phyloP scores from a whole-genome alignment of 2,113 vertebrate genomes.

The human (Homo sapiens) region GRCh38 chr14:39492501-39493000 shows the following conservation, averaged over 20 bases:
- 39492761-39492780: background rate
- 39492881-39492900: no score
- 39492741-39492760: background rate
- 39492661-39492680: background rate
- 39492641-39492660: background rate
- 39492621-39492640: background rate
- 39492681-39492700: background rate
- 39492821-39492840: background rate
- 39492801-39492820: background rate
- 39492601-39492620: background rate
- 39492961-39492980: background rate
- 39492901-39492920: background rate
- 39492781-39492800: background rate
- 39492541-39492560: background rate
- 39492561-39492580: background rate
- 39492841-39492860: background rate
- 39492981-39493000: background rate
- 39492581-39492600: background rate
- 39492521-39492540: background rate
- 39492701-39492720: background rate
- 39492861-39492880: no score
- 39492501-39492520: background rate
- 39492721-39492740: slow-evolving; percentile 37
- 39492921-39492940: background rate
- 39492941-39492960: slow-evolving; percentile 11